phyloP scores from a whole-genome alignment of 2,797 vertebrate species.

The Smutsia gigantea region DNA sequence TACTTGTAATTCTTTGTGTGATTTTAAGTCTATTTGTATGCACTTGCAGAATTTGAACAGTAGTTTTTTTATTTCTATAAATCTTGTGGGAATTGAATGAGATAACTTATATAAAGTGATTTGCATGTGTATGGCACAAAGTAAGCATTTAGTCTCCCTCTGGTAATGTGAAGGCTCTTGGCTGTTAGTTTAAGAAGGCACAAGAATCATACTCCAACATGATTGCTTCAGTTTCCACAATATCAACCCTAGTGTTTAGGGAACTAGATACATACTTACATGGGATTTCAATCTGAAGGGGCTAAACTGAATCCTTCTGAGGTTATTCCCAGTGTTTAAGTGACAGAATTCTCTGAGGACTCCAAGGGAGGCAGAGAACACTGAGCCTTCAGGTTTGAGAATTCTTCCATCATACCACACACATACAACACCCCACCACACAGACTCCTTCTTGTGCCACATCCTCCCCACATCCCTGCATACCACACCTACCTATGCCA shows the following conservation, averaged over 20 bases:
- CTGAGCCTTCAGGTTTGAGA: not conserved
- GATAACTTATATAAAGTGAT: not conserved
- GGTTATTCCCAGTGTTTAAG: not conserved
- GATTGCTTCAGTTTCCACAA: not conserved
- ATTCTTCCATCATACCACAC: not conserved
- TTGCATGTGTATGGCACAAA: not conserved
- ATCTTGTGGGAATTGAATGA: not conserved
- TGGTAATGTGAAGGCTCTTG: not conserved
- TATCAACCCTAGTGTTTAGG: not conserved
- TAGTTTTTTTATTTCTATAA: constrained; percentile 3
- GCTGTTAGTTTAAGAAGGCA: not conserved
- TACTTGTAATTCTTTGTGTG: not conserved
- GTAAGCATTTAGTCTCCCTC: not conserved
- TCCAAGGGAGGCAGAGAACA: not conserved
- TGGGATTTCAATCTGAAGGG: not conserved
- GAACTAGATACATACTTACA: not conserved
- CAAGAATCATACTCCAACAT: not conserved
- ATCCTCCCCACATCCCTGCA: not conserved
- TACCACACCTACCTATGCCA: not conserved
- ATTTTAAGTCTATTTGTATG: constrained; percentile 14
- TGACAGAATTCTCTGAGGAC: not conserved
- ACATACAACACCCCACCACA: too few species aligned
- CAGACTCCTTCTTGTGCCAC: not conserved
- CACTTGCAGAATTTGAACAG: not conserved
- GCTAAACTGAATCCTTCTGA: not conserved